Evolutionary conservation across 2,113 vertebrate species (phyloP).

Genomic region (Climacteris rufus): DNA sequence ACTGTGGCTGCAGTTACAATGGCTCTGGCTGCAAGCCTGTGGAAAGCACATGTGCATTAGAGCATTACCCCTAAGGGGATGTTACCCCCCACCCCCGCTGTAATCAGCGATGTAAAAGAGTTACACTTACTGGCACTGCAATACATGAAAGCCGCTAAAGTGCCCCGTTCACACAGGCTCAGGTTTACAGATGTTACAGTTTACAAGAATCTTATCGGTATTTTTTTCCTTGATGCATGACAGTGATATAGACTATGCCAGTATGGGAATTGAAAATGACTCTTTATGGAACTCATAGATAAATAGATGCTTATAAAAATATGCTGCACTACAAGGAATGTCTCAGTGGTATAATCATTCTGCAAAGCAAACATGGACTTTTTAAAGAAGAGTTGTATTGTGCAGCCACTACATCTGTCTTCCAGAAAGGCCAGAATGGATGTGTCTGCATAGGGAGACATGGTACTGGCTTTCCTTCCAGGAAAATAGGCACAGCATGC

Average conservation of each 20-base stretch:
- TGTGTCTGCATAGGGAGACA: not conserved
- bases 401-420: not conserved
- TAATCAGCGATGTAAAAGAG: not conserved
- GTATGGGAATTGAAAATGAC: not conserved
- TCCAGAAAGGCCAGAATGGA: not conserved
- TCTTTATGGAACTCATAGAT: not conserved
- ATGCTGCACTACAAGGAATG: not conserved
- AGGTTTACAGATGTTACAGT: not conserved
- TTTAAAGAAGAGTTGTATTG: not conserved
- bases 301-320: not conserved
- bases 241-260: not conserved
- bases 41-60: not conserved
- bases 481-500: not conserved
- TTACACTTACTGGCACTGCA: not conserved
- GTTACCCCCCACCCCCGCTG: rapidly evolving
- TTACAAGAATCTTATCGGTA: not conserved
- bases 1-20: not conserved
- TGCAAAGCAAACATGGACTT: not conserved
- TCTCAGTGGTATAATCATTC: not conserved
- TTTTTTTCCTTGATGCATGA: not conserved
- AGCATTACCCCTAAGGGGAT: not conserved
- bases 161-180: not conserved
- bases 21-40: not conserved
- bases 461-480: not conserved
- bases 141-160: not conserved